These are phyloP conservation scores for Notiomystis cincta DNA, from an alignment of 2,113 vertebrate genomes.

Conservation along the genomic window DNA sequence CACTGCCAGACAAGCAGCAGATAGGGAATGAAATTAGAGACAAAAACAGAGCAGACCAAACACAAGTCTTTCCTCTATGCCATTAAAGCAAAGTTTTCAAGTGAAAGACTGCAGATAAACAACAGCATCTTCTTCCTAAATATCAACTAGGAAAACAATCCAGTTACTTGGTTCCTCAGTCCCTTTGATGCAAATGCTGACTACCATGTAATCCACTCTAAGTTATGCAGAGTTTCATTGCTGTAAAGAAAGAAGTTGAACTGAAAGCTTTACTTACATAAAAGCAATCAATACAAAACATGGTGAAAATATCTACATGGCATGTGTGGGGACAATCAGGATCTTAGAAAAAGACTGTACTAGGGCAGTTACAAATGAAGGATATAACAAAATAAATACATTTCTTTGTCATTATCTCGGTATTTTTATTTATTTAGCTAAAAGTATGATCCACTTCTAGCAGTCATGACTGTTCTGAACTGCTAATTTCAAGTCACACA, in stretches of 20 bases:
- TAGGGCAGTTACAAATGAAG: not conserved
- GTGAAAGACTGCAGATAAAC: not conserved
- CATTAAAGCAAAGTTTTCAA: not conserved
- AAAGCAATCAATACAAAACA: not conserved
- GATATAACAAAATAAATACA: not conserved
- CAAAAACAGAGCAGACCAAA: not conserved
- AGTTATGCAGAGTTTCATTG: not conserved
- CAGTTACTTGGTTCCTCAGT: not conserved
- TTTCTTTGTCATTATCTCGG: not conserved
- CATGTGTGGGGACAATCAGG: not conserved
- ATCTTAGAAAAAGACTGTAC: not conserved
- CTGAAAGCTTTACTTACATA: not conserved
- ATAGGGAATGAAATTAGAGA: not conserved
- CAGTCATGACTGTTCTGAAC: not conserved
- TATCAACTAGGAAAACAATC: not conserved
- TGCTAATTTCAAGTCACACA: not conserved
- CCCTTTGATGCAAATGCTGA: not conserved
- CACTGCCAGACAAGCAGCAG: not conserved
- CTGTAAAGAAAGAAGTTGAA: not conserved
- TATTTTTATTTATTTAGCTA: not conserved
- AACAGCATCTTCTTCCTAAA: not conserved
- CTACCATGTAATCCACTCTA: not conserved
- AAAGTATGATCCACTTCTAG: not conserved
- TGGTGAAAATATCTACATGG: not conserved
- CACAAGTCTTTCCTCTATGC: not conserved